A percentile compares a stretch with the other conserved stretches of the same genome.
phyloP scores from a whole-genome alignment of 2,888 invertebrate genomes.

The Epsilonema sp. region DNA sequence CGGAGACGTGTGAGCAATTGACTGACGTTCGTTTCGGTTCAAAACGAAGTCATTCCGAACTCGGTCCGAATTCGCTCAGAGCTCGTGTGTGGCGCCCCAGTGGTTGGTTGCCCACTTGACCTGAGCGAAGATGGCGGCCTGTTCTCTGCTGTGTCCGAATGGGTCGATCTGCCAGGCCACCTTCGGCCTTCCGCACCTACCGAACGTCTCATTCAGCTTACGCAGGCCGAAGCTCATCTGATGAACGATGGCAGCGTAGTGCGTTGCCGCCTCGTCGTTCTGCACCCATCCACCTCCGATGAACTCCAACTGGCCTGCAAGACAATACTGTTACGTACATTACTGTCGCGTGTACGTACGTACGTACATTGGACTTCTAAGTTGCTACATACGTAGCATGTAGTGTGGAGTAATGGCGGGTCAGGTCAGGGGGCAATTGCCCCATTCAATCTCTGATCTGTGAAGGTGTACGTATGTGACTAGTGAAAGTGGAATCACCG shows the following conservation, averaged over 20 bases:
- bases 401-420: too few relatives aligned
- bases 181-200: conserved; percentile 33
- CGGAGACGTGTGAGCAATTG: too few relatives aligned
- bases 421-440: not conserved
- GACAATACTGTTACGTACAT: not conserved
- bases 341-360: too few relatives aligned
- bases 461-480: too few relatives aligned
- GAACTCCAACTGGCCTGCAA: conserved; percentile 32
- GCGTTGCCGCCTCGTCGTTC: conserved; percentile 40
- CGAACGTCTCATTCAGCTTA: conserved; percentile 19
- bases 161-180: conserved; percentile 41
- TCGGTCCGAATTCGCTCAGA: not conserved
- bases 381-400: too few relatives aligned
- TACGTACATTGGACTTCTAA: too few relatives aligned
- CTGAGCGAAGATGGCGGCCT: conserved; percentile 36
- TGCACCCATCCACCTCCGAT: conserved; percentile 39
- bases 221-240: conserved; percentile 37
- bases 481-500: too few relatives aligned
- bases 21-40: too few relatives aligned
- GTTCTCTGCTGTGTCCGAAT: conserved; percentile 39
- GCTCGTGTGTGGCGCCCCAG: too few relatives aligned
- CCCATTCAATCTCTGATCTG: too few relatives aligned
- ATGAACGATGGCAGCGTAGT: conserved; percentile 39
- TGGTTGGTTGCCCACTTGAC: too few relatives aligned
- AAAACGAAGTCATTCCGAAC: too few relatives aligned